phyloP scores from a whole-genome alignment of 2,113 vertebrate genomes.

The sheep (Ovis aries) region DNA sequence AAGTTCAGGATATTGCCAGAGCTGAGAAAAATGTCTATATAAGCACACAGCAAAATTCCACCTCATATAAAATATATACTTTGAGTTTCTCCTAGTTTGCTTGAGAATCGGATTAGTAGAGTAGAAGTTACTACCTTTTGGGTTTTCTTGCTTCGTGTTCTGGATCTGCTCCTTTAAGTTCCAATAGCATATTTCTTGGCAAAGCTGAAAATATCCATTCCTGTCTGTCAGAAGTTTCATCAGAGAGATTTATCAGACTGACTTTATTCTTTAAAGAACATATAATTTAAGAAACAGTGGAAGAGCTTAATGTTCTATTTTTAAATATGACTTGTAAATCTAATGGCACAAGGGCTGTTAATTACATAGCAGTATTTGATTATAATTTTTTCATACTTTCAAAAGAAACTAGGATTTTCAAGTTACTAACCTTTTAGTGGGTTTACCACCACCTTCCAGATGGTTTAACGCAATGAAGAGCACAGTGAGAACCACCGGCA shows the following conservation, averaged over 20 bases:
- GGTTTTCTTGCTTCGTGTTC: conserved; percentile 67
- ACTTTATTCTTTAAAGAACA: conserved; percentile 57
- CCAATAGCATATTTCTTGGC: conserved; percentile 75
- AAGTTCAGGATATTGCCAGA: not conserved
- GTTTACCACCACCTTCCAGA: conserved; percentile 77
- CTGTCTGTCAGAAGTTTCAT: conserved; percentile 71
- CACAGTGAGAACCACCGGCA: conserved; percentile 80
- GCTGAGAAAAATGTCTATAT: not conserved
- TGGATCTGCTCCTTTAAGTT: conserved; percentile 69
- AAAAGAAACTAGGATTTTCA: not conserved
- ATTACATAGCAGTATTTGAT: not conserved
- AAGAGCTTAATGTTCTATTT: not conserved
- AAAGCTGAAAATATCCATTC: conserved; percentile 77
- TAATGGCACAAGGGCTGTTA: not conserved
- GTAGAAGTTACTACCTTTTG: conserved; percentile 79
- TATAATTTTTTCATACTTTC: not conserved
- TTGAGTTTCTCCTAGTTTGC: not conserved
- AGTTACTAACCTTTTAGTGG: conserved; percentile 84
- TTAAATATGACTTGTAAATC: not conserved
- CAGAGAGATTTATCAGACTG: conserved; percentile 71
- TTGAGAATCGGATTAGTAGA: not conserved
- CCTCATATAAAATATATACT: not conserved
- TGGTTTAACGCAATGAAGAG: conserved; percentile 82
- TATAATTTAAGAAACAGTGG: conserved; percentile 10
- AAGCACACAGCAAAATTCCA: not conserved